Conservation (phyloP, 2,113 vertebrate genomes). For the Gyps fulvus region DNA sequence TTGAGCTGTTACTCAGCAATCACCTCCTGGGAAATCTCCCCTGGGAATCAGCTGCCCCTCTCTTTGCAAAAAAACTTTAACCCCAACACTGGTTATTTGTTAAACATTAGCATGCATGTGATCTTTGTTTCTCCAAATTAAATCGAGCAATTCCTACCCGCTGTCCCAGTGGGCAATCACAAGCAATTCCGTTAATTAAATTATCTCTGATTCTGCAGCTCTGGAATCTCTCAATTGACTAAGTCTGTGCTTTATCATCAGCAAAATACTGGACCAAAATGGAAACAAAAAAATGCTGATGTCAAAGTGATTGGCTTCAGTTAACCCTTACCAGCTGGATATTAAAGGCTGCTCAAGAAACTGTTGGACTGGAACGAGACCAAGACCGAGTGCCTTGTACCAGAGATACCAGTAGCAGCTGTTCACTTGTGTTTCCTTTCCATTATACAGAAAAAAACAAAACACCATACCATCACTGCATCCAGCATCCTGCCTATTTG, state of each 20-base stretch:
- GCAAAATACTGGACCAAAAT: slow-evolving; percentile 54
- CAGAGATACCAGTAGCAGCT: not conserved
- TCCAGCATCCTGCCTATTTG: not conserved
- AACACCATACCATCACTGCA: not conserved
- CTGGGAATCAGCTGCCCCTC: not conserved
- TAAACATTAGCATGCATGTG: slow-evolving; percentile 66
- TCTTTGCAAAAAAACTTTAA: slow-evolving; percentile 17
- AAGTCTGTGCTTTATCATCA: slow-evolving; percentile 68
- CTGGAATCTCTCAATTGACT: slow-evolving; percentile 72
- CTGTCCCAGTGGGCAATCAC: slow-evolving; percentile 66
- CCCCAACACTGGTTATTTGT: slow-evolving; percentile 58
- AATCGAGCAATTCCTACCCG: slow-evolving; percentile 65
- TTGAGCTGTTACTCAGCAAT: not conserved
- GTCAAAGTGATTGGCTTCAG: not conserved
- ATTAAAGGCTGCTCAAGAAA: slow-evolving; percentile 33
- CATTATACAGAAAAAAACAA: not conserved
- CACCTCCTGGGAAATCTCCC: not conserved
- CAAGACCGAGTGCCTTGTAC: not conserved
- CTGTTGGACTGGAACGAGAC: not conserved
- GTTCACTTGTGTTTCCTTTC: not conserved
- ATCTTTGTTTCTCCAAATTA: slow-evolving; percentile 74
- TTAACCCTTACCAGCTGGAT: slow-evolving; percentile 59
- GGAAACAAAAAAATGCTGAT: slow-evolving; percentile 53
- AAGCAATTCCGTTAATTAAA: slow-evolving; percentile 73
- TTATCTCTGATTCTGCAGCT: slow-evolving; percentile 72